A percentile compares a stretch with the other conserved stretches of the same genome.
These are phyloP conservation scores for Neolamprologus caudopunctatus DNA, from an alignment of 2,113 vertebrate species.

Conservation along the genomic window DNA sequence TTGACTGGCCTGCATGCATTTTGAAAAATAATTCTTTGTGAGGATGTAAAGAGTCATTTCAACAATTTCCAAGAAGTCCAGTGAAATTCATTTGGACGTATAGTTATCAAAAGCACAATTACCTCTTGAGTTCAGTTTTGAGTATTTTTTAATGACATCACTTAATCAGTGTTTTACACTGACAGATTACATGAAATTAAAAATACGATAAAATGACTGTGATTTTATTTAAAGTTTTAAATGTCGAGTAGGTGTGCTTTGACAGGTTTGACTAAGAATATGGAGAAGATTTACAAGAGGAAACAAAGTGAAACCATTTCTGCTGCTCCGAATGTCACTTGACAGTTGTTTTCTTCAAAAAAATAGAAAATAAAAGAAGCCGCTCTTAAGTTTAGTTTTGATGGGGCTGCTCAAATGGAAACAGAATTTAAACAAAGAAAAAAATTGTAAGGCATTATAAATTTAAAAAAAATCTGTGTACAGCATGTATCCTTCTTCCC, in stretches of 20 bases:
- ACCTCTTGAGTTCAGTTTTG: neutral
- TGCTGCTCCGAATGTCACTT: neutral
- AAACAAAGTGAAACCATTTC: neutral
- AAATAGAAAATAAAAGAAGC: neutral
- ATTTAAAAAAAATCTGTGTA: neutral
- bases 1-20: neutral
- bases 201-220: neutral
- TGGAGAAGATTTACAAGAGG: neutral
- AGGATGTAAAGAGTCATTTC: neutral
- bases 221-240: neutral
- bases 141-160: neutral
- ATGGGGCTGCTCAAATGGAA: neutral
- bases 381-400: neutral
- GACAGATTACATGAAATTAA: neutral
- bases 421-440: slow-evolving; percentile 14
- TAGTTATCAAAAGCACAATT: neutral
- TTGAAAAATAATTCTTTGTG: neutral
- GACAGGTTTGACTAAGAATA: neutral
- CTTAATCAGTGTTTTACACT: neutral
- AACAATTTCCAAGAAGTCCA: neutral
- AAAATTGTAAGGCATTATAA: slow-evolving; percentile 4
- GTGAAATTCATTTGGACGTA: neutral
- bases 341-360: slow-evolving; percentile 5
- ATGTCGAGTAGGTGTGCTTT: neutral
- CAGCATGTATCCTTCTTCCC: neutral